Evolutionary conservation across 2,888 invertebrate genomes (phyloP), one percentile per base, ranked within the genome.

Genomic region (Andrena chrysosceles): DNA sequence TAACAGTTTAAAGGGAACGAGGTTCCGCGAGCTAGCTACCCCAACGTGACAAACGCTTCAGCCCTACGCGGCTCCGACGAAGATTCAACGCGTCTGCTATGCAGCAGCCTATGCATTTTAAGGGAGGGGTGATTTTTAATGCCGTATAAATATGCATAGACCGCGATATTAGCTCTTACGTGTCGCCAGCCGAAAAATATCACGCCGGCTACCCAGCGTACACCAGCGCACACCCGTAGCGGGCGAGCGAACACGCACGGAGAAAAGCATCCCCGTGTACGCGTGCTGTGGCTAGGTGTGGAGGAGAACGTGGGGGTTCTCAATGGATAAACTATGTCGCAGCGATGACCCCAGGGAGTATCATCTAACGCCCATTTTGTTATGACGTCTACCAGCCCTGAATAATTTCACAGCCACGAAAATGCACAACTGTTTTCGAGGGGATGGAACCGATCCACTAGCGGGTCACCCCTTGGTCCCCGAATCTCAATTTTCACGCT

Each of bases 311-410:
- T 83, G 85, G 87, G 42, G 89, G 85, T 88, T 91, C 91, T 92
- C 93, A 89, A 94, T 94, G 94, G 94, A 94, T 94, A 94, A 94
- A 94, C 94, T 93, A 94, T 94, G 94, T 94, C 93, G 93, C 92
- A 87, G 90, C 90, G 89, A 90, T 91, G 87, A 92, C 93, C 92
- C 93, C 89, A 84, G 93, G 93, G 92, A 93, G 91, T 89, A 92
- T 93, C 93, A 91, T 93, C 93, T 93, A 92, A 92, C 92, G 91
- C 93, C 93, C 92, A 93, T 93, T 93, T 92, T 91, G 93, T 93
- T 93, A 93, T 92, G 91, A 93, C 90, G 88, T 92, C 88, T 90
- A 85, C 85, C 78, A 81, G 71, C 75, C 73, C 85, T 90, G 90
- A 91, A 91, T 91, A 90, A 91, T 91, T 91, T 87, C 89, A 77